Conservation (phyloP, 2,797 vertebrate genomes). For the Sorex maritimensis region DNA sequence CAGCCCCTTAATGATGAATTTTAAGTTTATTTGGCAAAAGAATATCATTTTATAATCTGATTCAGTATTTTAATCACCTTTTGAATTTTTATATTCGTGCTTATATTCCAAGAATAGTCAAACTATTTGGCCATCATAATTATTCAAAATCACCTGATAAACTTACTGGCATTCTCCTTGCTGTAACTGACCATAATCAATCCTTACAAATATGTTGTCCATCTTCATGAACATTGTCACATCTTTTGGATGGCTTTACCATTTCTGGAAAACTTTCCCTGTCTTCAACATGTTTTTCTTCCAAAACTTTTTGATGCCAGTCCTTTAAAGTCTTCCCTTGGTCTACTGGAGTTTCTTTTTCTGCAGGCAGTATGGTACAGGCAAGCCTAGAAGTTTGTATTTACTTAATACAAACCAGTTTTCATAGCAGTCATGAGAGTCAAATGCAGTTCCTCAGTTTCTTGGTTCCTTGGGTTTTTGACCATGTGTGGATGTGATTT, state of each 20-base stretch:
- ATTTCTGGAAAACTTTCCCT: rapidly evolving
- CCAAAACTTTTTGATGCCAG: background rate
- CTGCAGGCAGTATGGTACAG: background rate
- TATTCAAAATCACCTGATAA: background rate
- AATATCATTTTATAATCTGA: slow-evolving; percentile 46
- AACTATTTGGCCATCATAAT: background rate
- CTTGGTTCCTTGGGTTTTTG: background rate
- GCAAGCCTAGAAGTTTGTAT: background rate
- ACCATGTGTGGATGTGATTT: rapidly evolving
- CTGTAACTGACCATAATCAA: background rate
- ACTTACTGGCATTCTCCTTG: background rate
- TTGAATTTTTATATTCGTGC: background rate
- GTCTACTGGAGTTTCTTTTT: background rate
- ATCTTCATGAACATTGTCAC: background rate
- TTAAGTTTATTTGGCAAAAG: background rate
- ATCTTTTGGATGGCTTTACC: background rate
- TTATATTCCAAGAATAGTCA: slow-evolving; percentile 37
- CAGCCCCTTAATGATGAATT: background rate
- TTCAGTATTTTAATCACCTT: slow-evolving; percentile 20
- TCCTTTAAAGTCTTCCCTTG: background rate
- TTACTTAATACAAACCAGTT: background rate
- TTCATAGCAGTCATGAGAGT: rapidly evolving
- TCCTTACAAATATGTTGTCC: background rate
- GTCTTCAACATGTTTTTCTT: background rate
- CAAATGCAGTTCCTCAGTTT: background rate